These are phyloP conservation scores for Pristionchus exspectatus DNA, from an alignment of 2,888 invertebrate species.

Conservation along the genomic window DNA sequence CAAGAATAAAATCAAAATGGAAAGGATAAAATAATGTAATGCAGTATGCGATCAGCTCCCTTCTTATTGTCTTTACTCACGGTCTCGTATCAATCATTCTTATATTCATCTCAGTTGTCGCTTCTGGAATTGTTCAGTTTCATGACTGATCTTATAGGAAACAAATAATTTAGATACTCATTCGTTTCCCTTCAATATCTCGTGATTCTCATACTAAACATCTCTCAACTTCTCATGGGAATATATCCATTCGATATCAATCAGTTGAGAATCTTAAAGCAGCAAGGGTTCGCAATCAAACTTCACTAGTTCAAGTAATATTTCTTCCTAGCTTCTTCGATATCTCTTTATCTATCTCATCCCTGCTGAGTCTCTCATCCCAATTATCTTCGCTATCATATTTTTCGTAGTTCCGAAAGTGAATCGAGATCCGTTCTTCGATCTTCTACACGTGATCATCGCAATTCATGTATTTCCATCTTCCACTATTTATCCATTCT, in stretches of 20 bases:
- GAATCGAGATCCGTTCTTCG: constrained; percentile 19
- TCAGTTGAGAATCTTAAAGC: constrained; percentile 36
- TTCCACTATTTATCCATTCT: background rate
- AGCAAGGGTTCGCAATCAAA: background rate
- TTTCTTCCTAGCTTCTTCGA: background rate
- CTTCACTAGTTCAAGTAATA: background rate
- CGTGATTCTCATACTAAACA: background rate
- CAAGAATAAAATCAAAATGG: background rate
- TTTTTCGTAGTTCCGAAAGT: background rate
- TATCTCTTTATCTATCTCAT: constrained; percentile 35
- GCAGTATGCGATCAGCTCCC: background rate
- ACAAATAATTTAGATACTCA: background rate
- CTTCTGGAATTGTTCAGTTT: background rate
- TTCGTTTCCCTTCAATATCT: background rate
- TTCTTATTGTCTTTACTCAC: background rate
- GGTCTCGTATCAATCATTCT: background rate
- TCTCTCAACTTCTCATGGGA: background rate
- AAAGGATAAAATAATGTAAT: background rate
- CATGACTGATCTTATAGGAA: no score
- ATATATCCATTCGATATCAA: constrained; percentile 22
- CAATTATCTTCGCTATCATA: background rate
- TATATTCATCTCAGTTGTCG: background rate
- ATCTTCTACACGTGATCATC: constrained; percentile 16
- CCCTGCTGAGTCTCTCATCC: constrained; percentile 20
- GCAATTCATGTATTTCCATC: constrained; percentile 28